Evolutionary conservation across 30 jellyfish, hydroid and myxozoan genomes (phyloP), one percentile per base, ranked within the genome.

Genomic region (Catostylus mosaicus): DNA sequence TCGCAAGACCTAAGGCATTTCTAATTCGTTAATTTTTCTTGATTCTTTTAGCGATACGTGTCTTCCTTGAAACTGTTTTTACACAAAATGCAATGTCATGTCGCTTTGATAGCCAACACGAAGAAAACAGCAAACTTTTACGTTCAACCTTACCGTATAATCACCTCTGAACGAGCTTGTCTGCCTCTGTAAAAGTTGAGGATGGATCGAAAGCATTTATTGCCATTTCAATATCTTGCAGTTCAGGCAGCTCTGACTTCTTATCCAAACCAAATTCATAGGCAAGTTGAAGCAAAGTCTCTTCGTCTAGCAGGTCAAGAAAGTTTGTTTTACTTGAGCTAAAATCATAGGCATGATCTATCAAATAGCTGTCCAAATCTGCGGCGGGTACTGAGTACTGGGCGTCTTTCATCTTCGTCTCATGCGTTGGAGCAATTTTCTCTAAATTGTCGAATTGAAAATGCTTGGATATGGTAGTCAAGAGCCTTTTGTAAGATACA

Each of bases 271-370:
- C 92, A 47, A 82, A 67, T 20, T 82, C 92, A 57, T 82, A 82
- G n/a, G 92, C 92, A 29, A 82, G 71, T 48, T 70, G 85, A 65
- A 82, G 45, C 48, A 82, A 66, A 14, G 92, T 69, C 24, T 82
- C 92, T 9, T 82, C 92, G 73, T 82, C 92, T 16, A 82, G 80
- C 79, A 82, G 75, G 80, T 82, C 92, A 24, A 82, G 73, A 33
- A 82, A 82, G 82, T 82, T 82, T 29, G 92, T 82, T 47, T 82
- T 82, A 31, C 83, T 82, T 18, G 92, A 69, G 14, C 67, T 80
- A 57, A 31, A 77, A 19, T 77, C 88, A 36, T 82, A 82, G 11
- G 92, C 52, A 61, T 82, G 92, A 7, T 82, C 92, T 18, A 82
- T 23, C 32, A 82, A 60, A 46, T 46, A 82, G 43, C 59, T 82